phyloP scores from a whole-genome alignment of 2,113 vertebrate genomes.

The Caranx ignobilis region DNA sequence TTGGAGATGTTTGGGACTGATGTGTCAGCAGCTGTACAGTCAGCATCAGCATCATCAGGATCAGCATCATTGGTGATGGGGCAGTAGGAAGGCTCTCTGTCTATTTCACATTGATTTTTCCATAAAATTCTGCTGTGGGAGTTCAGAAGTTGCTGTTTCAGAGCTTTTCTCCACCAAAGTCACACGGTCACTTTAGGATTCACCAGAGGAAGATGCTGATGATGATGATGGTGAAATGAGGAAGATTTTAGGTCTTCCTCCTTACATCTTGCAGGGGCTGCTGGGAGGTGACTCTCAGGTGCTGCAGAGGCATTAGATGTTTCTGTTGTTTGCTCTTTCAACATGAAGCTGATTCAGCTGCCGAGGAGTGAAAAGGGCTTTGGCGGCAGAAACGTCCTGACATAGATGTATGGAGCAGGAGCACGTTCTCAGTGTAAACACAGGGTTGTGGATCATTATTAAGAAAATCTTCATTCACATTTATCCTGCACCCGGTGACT shows the following conservation, averaged over 20 bases:
- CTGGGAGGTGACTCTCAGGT: not conserved
- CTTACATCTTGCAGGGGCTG: not conserved
- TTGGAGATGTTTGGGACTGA: too few relatives aligned
- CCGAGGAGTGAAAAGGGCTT: slow-evolving; percentile 4
- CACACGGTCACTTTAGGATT: too few relatives aligned
- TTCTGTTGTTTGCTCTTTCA: not conserved
- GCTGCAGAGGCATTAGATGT: not conserved
- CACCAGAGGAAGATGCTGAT: not conserved
- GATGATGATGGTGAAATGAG: not conserved
- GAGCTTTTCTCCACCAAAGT: too few relatives aligned
- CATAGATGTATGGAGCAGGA: not conserved
- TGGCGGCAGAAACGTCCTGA: slow-evolving; percentile 16
- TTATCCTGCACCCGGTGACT: too few relatives aligned
- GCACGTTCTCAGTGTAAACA: not conserved
- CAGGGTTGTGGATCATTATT: not conserved
- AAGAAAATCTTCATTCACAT: not conserved
- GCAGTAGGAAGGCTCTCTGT: too few relatives aligned
- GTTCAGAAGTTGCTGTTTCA: too few relatives aligned
- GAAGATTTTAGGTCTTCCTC: not conserved
- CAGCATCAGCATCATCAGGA: too few relatives aligned
- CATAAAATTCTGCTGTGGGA: too few relatives aligned
- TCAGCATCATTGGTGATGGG: too few relatives aligned
- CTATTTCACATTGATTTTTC: too few relatives aligned
- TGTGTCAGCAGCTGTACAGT: too few relatives aligned
- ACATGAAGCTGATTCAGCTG: slow-evolving; percentile 29